phyloP scores from a whole-genome alignment of 1,140 invertebrate genomes.

The Drosophila persimilis region DNA sequence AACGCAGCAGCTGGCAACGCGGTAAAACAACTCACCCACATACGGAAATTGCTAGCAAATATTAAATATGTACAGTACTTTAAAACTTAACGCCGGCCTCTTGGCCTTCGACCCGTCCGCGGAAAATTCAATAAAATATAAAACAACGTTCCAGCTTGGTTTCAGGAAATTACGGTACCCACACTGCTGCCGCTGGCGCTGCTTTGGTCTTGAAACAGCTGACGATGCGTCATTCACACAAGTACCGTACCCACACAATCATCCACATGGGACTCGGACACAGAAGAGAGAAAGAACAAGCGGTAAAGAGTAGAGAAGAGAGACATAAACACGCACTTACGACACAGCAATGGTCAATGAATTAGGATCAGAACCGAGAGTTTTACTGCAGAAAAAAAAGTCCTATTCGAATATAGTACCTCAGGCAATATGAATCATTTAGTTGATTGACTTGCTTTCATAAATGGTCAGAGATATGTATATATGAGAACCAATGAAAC shows the following conservation, averaged over 20 bases:
- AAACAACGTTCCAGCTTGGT: slow-evolving; percentile 60
- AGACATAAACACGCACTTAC: slow-evolving; percentile 13
- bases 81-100: not conserved
- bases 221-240: slow-evolving; percentile 75
- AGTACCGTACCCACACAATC: slow-evolving; percentile 27
- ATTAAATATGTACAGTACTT: too few relatives aligned
- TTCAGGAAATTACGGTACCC: slow-evolving; percentile 59
- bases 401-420: not conserved
- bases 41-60: too few relatives aligned
- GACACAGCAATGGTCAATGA: slow-evolving; percentile 28
- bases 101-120: slow-evolving; percentile 16
- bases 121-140: slow-evolving; percentile 79
- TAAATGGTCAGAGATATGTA: not conserved
- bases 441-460: not conserved
- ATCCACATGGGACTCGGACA: slow-evolving; percentile 5
- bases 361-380: slow-evolving; percentile 5
- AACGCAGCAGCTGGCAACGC: too few relatives aligned
- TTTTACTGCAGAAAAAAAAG: not conserved
- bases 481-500: not conserved
- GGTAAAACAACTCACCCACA: too few relatives aligned
- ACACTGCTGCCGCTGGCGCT: slow-evolving; percentile 4
- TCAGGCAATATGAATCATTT: not conserved
- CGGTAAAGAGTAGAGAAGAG: slow-evolving; percentile 19
- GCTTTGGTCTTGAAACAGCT: slow-evolving; percentile 59
- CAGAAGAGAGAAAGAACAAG: slow-evolving; percentile 40